Percentiles rank a stretch among this genome's conserved stretches.
These are phyloP conservation scores for Scytalopus superciliaris DNA, from an alignment of 2,113 vertebrate genomes.

Conservation along the genomic window DNA sequence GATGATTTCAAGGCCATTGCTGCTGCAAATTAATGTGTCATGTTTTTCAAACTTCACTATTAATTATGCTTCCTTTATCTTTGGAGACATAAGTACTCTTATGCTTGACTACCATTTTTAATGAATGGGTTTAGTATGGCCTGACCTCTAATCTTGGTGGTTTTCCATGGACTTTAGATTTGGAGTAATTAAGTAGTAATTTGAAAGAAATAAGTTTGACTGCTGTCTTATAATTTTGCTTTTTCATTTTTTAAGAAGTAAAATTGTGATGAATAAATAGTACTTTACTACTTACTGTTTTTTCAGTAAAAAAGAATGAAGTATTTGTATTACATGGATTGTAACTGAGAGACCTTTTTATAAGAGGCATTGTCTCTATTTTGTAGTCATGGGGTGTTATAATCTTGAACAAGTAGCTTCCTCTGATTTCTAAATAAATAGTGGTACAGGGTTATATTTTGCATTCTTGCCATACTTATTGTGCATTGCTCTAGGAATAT, in stretches of 20 bases:
- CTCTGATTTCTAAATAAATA: neutral
- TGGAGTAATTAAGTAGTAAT: neutral
- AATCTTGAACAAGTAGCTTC: neutral
- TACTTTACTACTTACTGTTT: neutral
- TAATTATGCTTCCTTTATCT: neutral
- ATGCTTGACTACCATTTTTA: neutral
- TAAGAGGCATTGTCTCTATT: neutral
- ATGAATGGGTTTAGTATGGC: neutral
- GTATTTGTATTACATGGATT: neutral
- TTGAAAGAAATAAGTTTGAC: neutral
- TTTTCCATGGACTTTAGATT: neutral
- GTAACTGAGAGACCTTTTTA: neutral
- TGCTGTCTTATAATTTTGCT: neutral
- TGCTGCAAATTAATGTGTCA: neutral
- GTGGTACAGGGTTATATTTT: neutral
- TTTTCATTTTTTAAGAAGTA: neutral
- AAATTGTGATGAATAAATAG: neutral
- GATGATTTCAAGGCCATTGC: neutral
- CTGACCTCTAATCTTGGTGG: neutral
- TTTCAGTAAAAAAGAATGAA: neutral
- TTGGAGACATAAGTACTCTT: neutral
- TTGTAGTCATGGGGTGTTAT: neutral
- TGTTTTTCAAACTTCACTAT: neutral
- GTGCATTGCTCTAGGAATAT: rapidly evolving
- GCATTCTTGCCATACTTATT: neutral